phyloP scores from a whole-genome alignment of 2,888 invertebrate genomes.

The Drosophila peninsularis region DNA sequence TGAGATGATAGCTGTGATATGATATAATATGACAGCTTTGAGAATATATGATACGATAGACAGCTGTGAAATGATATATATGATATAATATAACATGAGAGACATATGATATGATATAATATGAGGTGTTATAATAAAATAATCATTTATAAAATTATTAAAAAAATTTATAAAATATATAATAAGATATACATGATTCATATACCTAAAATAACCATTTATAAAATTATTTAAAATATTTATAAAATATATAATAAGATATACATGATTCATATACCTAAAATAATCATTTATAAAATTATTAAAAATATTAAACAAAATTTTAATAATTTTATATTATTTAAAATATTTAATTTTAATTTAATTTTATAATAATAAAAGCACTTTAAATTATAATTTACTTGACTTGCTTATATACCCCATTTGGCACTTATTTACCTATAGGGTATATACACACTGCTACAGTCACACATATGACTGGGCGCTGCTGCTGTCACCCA shows the following conservation, averaged over 20 bases:
- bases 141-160: too few relatives aligned
- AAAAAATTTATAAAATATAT: too few relatives aligned
- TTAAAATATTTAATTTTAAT: neutral
- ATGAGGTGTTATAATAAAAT: too few relatives aligned
- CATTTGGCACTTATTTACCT: neutral
- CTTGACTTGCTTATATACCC: neutral
- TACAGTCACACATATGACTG: slow-evolving; percentile 42
- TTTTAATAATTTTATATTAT: too few relatives aligned
- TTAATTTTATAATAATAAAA: neutral
- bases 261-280: neutral
- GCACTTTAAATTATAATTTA: neutral
- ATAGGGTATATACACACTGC: slow-evolving; percentile 21
- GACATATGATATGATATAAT: too few relatives aligned
- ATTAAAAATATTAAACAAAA: neutral
- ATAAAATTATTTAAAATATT: too few relatives aligned
- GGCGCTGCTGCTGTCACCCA: slow-evolving; percentile 46
- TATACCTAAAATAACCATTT: too few relatives aligned
- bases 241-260: too few relatives aligned
- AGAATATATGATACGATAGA: too few relatives aligned
- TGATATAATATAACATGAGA: neutral
- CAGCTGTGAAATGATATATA: too few relatives aligned
- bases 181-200: too few relatives aligned
- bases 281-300: neutral
- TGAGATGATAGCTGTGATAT: too few relatives aligned
- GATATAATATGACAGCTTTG: neutral